A percentile compares a stretch with the other conserved stretches of the same genome.
Evolutionary conservation across 2,113 vertebrate genomes (phyloP).

Genomic region (Alces alces): DNA sequence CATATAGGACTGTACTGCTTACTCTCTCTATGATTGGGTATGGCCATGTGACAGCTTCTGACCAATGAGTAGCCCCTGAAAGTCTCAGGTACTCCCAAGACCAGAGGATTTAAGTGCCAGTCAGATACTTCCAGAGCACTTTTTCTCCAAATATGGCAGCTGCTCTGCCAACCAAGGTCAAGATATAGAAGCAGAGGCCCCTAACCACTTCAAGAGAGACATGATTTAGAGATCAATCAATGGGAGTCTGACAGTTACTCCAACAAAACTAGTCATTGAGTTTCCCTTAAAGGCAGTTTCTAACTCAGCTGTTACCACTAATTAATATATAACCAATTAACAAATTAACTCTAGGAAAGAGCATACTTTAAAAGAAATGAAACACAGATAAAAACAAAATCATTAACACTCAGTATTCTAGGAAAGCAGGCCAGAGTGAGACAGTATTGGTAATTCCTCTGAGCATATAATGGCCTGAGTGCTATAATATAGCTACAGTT

Average conservation of each 20-base stretch:
- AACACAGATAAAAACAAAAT: neutral
- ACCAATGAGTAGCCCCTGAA: neutral
- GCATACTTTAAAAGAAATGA: neutral
- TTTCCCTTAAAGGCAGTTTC: neutral
- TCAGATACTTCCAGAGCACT: neutral
- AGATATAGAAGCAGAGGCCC: neutral
- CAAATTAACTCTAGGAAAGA: neutral
- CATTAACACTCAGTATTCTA: neutral
- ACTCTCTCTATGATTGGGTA: neutral
- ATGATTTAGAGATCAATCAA: neutral
- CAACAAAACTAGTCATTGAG: neutral
- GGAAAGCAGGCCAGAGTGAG: neutral
- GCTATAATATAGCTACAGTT: neutral
- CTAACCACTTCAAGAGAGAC: neutral
- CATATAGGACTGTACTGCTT: neutral
- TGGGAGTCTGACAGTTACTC: neutral
- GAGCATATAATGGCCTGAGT: neutral
- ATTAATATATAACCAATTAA: neutral
- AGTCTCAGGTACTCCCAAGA: neutral
- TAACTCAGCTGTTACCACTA: neutral
- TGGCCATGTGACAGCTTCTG: neutral
- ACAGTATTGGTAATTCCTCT: neutral
- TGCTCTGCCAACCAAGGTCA: neutral
- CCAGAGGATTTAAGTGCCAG: neutral
- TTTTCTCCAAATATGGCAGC: neutral